These are phyloP conservation scores for Aldabrachelys gigantea DNA, from an alignment of 2,113 vertebrate species.

Conservation along the genomic window DNA sequence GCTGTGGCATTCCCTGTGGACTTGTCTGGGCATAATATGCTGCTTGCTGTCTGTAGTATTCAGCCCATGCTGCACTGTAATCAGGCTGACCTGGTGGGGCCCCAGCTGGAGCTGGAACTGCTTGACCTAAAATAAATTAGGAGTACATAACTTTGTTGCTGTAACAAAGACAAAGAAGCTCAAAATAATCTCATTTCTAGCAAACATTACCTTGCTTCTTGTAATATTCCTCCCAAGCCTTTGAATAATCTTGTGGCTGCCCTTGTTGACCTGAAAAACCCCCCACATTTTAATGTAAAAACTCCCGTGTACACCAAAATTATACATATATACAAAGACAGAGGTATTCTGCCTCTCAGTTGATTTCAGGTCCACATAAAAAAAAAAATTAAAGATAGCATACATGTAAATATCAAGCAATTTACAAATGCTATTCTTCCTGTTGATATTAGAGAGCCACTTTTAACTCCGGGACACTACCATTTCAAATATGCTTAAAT, in stretches of 20 bases:
- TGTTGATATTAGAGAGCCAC: not conserved
- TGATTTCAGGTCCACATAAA: not conserved
- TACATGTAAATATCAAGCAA: not conserved
- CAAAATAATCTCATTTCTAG: constrained; percentile 43
- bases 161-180: not conserved
- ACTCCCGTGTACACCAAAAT: constrained; percentile 1
- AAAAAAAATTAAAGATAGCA: not conserved
- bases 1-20: constrained; percentile 94
- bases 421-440: not conserved
- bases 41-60: constrained; percentile 98
- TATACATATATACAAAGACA: not conserved
- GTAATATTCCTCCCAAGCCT: constrained; percentile 87
- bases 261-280: constrained; percentile 81
- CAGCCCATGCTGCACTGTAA: constrained; percentile 98
- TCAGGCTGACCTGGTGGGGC: constrained; percentile 94
- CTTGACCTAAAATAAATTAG: constrained; percentile 77
- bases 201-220: constrained; percentile 83
- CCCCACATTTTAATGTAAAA: constrained; percentile 54
- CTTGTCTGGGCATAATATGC: constrained; percentile 96
- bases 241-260: constrained; percentile 85
- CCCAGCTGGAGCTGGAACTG: constrained; percentile 86
- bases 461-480: not conserved
- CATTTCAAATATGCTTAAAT: not conserved
- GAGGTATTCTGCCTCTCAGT: constrained; percentile 6
- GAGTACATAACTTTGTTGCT: constrained; percentile 42